Evolutionary conservation across 1,140 invertebrate species (phyloP).

Genomic region (Listronotus bonariensis): DNA sequence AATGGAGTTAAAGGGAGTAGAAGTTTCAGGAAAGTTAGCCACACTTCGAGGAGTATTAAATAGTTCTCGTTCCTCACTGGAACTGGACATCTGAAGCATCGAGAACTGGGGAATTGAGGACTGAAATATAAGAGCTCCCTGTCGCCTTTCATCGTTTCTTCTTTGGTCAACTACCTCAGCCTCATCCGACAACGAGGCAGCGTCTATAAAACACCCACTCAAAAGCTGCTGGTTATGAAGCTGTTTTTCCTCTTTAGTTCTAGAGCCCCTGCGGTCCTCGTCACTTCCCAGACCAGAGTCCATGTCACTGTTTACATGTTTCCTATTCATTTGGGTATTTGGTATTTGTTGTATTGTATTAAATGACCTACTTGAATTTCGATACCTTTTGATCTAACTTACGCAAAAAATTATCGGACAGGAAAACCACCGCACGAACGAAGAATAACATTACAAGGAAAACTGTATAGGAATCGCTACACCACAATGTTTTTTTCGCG

Average conservation of each 20-base stretch:
- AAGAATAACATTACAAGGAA: neutral
- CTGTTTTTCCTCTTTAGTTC: conserved; percentile 71
- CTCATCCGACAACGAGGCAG: conserved; percentile 72
- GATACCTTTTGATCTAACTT: conserved; percentile 1
- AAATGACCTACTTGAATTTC: conserved; percentile 24
- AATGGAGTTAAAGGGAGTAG: conserved; percentile 61
- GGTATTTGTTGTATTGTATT: neutral
- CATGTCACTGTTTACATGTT: conserved; percentile 56
- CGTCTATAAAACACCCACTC: conserved; percentile 73
- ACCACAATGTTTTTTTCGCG: neutral
- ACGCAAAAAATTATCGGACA: neutral
- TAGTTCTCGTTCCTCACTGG: conserved; percentile 22
- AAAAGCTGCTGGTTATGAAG: conserved; percentile 67
- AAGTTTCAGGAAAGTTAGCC: conserved; percentile 43
- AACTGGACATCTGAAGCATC: conserved; percentile 49
- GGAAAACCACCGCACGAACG: neutral
- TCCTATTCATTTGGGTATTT: conserved; percentile 37
- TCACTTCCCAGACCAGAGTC: conserved; percentile 65
- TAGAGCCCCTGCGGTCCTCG: conserved; percentile 57
- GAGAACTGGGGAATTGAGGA: conserved; percentile 63
- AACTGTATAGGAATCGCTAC: neutral
- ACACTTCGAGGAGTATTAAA: conserved; percentile 26
- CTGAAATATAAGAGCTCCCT: conserved; percentile 64
- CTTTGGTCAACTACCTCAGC: conserved; percentile 50
- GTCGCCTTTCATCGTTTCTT: conserved; percentile 64